A percentile compares a stretch with the other conserved stretches of the same genome.
phyloP scores from a whole-genome alignment of 2,797 vertebrate genomes.

The Xerus rutilus region DNA sequence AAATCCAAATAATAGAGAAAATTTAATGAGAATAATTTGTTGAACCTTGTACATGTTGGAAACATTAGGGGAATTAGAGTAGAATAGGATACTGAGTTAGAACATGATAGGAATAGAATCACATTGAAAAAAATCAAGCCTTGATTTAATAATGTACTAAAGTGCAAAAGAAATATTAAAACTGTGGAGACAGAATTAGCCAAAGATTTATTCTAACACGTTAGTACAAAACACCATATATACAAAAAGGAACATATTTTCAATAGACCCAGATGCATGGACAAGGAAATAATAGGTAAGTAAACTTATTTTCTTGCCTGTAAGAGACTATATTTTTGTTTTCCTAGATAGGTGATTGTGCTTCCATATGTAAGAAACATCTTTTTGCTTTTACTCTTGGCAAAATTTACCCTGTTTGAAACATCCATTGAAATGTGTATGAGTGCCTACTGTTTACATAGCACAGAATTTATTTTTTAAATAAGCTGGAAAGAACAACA shows the following conservation, averaged over 20 bases:
- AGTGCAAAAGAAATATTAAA: not conserved
- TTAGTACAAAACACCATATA: not conserved
- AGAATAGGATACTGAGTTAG: not conserved
- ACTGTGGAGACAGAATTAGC: not conserved
- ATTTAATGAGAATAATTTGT: constrained; percentile 61
- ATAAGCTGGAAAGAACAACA: not conserved
- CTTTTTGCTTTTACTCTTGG: not conserved
- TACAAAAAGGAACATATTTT: not conserved
- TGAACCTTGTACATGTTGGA: constrained; percentile 46
- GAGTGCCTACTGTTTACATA: not conserved
- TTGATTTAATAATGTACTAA: constrained; percentile 16
- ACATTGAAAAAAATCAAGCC: constrained; percentile 13
- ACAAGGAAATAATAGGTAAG: not conserved
- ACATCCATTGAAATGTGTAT: not conserved
- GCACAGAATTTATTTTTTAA: not conserved
- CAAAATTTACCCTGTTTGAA: constrained; percentile 2
- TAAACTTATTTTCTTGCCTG: not conserved
- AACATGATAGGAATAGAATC: constrained; percentile 20
- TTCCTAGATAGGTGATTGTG: not conserved
- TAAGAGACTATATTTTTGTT: not conserved
- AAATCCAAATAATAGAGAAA: constrained; percentile 36
- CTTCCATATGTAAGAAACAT: not conserved
- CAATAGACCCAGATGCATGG: not conserved
- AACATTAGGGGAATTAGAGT: constrained; percentile 8
- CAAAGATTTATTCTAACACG: not conserved